phyloP scores from a whole-genome alignment of 2,113 vertebrate species.

The Cyanoderma ruficeps region DNA sequence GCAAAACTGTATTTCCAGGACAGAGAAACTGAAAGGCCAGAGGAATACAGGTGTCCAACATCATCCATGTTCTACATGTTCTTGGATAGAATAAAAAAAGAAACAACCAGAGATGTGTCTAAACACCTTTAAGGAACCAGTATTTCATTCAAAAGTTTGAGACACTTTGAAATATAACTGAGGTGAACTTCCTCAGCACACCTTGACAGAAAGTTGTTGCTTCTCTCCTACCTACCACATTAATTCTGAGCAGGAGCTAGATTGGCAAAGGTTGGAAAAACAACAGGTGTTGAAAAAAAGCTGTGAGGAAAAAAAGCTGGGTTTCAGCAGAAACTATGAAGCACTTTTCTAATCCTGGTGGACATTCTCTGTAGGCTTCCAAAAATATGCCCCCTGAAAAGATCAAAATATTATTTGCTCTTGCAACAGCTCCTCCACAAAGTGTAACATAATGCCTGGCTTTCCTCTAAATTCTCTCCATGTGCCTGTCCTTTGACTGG shows the following conservation, averaged over 20 bases:
- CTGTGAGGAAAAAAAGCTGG: not conserved
- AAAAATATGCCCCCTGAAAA: not conserved
- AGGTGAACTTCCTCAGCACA: not conserved
- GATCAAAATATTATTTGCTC: not conserved
- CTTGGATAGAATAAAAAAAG: not conserved
- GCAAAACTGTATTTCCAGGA: not conserved
- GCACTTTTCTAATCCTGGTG: not conserved
- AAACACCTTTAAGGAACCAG: fast-evolving
- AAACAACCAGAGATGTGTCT: not conserved
- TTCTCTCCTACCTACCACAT: not conserved
- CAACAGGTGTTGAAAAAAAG: not conserved
- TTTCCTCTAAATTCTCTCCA: not conserved
- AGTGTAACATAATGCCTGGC: not conserved
- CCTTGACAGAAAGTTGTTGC: not conserved
- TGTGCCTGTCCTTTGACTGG: not conserved
- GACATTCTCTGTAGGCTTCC: not conserved
- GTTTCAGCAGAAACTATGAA: not conserved
- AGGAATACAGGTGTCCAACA: not conserved
- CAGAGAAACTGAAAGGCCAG: not conserved
- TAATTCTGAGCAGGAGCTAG: not conserved
- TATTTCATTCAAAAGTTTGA: not conserved
- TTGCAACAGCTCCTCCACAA: not conserved
- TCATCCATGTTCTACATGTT: not conserved
- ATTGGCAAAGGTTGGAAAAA: not conserved
- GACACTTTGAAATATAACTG: not conserved